These are phyloP conservation scores for Equus quagga DNA, from an alignment of 2,113 vertebrate genomes.

Conservation along the genomic window DNA sequence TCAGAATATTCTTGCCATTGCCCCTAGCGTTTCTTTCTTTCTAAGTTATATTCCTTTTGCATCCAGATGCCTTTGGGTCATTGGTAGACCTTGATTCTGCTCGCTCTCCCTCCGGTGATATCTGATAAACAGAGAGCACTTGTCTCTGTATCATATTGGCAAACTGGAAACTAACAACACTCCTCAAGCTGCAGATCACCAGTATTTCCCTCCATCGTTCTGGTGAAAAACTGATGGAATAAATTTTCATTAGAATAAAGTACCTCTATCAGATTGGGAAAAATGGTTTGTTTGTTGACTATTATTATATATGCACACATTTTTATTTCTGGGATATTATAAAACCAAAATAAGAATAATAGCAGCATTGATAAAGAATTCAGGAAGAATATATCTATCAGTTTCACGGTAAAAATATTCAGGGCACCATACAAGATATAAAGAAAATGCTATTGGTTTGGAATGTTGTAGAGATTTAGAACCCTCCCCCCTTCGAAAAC, in stretches of 20 bases:
- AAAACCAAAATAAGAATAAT: background rate
- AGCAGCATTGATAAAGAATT: conserved; percentile 3
- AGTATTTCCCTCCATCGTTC: background rate
- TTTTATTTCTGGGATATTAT: background rate
- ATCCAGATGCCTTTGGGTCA: background rate
- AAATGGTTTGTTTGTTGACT: background rate
- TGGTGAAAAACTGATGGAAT: background rate
- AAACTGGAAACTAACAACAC: background rate
- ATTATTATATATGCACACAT: background rate
- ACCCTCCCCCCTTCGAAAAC: background rate
- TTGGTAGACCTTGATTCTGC: background rate
- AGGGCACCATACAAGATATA: background rate
- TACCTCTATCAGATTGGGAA: background rate
- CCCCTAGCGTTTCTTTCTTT: background rate
- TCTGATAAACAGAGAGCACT: background rate
- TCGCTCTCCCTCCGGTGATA: background rate
- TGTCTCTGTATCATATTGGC: background rate
- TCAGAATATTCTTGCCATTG: background rate
- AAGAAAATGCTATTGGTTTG: background rate
- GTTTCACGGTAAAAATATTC: background rate
- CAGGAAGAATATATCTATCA: background rate
- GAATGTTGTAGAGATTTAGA: background rate
- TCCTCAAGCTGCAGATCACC: background rate
- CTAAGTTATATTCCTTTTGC: background rate
- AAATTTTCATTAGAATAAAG: conserved; percentile 26